These are phyloP conservation scores for Calliphora vicina DNA, from an alignment of 1,140 invertebrate genomes.

Conservation along the genomic window DNA sequence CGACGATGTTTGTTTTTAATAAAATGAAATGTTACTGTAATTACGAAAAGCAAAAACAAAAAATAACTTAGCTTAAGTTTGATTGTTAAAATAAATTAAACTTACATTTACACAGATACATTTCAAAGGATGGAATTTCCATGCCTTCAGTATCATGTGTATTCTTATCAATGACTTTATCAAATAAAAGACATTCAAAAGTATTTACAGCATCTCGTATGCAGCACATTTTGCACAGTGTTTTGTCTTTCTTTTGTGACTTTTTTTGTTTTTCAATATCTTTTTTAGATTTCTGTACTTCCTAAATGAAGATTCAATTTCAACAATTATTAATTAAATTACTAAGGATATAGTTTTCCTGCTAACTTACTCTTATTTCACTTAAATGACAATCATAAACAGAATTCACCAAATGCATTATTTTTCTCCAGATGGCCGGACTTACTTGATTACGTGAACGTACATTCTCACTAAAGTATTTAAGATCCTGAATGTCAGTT, in stretches of 20 bases:
- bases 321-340: neutral
- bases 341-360: neutral
- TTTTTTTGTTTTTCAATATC: neutral
- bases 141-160: slow-evolving; percentile 58
- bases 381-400: slow-evolving; percentile 76
- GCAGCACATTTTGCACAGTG: slow-evolving; percentile 61
- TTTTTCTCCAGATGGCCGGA: slow-evolving; percentile 36
- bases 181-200: slow-evolving; percentile 68
- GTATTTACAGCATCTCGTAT: slow-evolving; percentile 65
- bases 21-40: slow-evolving; percentile 48
- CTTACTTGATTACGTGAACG: neutral
- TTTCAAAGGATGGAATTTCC: slow-evolving; percentile 63
- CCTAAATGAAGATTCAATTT: neutral
- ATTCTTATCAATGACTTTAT: slow-evolving; percentile 60
- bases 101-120: slow-evolving; percentile 50
- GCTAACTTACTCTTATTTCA: slow-evolving; percentile 53
- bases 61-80: neutral
- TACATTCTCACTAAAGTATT: slow-evolving; percentile 37
- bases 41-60: neutral
- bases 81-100: neutral
- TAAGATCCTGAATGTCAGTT: slow-evolving; percentile 43
- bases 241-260: slow-evolving; percentile 35
- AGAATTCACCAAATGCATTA: slow-evolving; percentile 64
- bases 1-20: slow-evolving; percentile 42
- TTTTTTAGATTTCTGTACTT: slow-evolving; percentile 11